Evolutionary conservation across 2,113 vertebrate species (phyloP).

Genomic region (Bubo blakistoni): DNA sequence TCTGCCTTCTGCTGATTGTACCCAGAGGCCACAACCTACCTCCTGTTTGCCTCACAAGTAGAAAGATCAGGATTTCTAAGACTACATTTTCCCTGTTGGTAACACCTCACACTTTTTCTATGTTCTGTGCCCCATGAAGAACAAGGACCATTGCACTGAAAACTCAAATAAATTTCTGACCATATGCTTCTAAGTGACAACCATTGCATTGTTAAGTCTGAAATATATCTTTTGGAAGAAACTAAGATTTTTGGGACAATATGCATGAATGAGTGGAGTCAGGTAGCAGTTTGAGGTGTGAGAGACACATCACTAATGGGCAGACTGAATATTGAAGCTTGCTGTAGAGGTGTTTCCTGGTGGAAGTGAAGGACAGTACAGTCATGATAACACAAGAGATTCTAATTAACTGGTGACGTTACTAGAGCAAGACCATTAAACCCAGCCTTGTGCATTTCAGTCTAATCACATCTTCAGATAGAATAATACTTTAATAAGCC

Average conservation of each 20-base stretch:
- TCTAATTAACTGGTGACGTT: not conserved
- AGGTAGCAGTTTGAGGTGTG: not conserved
- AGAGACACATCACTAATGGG: not conserved
- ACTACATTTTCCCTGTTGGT: not conserved
- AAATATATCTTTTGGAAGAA: not conserved
- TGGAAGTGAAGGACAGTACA: not conserved
- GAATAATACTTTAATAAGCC: conserved; percentile 41
- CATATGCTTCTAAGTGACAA: not conserved
- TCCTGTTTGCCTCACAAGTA: not conserved
- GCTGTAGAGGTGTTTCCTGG: not conserved
- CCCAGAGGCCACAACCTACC: not conserved
- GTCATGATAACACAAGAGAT: not conserved
- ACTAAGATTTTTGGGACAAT: not conserved
- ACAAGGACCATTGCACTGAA: not conserved
- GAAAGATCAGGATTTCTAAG: not conserved
- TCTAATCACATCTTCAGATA: conserved; percentile 36
- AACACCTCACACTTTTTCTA: not conserved
- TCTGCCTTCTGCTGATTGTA: not conserved
- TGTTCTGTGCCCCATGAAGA: not conserved
- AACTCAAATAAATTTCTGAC: not conserved
- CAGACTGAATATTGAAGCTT: not conserved
- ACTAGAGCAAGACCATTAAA: not conserved
- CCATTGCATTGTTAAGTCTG: not conserved
- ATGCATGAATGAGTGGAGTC: not conserved
- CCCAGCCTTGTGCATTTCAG: not conserved